Base-by-base conservation (phyloP, 2,888 invertebrate species). In the Aproaerema taeniolella region DNA sequence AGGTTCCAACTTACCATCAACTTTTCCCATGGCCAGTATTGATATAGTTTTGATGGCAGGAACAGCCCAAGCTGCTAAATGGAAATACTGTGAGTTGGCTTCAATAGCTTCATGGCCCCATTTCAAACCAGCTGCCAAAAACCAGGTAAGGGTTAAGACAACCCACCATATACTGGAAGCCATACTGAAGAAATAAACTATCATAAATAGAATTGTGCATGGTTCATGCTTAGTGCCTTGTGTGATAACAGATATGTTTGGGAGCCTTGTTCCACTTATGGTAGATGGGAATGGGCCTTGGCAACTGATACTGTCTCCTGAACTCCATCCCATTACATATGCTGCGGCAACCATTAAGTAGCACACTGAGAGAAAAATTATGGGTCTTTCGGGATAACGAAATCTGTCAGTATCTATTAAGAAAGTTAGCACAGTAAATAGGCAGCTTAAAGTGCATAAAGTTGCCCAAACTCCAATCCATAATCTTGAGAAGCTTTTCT, bases 71-170 rank as follows among this genome's bases (percentile, higher is more conserved):
- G 98, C 98, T 41, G 95, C 95, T 58, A 98, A 89, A 89, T 98
- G 98, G 77, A 98, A 98, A 77, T 97, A 96, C 79, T 97, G 96
- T 8, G 97, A 97, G 81, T 98, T 96, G 38, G 96, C 95, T 86
- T 97, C 97, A 65, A 98, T 98, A 25, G 98, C 98, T 88, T 98
- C 98, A 77, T 97, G 97, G 31, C 97, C 97, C 98, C 98, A 98
- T 83, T 98, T 98, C 42, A 98, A 89, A 20, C 97, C 97, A 45
- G 98, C 97, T 29, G 97, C 96, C 63, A 98, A 86, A 81, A 97
- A 98, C 98, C 98, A 98, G 39, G 98, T 97, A 48, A 98, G 89
- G 11, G 98, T 97, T 61, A 98, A 86, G 56, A 98, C 92, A 38
- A 98, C 97, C 98, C 98, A 98, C 98, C 98, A 98, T 63, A 98